Conservation (phyloP, 2,113 vertebrate species). For the Pycnonotus jocosus region DNA sequence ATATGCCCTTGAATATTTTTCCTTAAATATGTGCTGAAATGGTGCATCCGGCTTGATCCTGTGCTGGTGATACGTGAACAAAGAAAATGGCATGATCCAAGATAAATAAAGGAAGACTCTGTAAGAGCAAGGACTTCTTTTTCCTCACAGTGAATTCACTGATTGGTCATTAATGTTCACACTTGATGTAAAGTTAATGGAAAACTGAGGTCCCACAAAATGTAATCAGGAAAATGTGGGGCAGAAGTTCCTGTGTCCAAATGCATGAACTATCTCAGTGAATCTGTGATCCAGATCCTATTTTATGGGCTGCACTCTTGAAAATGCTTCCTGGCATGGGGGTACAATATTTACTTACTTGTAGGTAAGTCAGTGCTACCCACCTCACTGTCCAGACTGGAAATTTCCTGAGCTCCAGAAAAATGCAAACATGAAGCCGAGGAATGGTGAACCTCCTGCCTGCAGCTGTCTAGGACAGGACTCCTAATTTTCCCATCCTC, state of each 20-base stretch:
- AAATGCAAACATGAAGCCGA: neutral
- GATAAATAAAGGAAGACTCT: neutral
- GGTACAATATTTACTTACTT: neutral
- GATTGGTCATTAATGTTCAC: neutral
- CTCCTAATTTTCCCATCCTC: neutral
- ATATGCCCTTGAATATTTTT: neutral
- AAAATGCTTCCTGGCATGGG: neutral
- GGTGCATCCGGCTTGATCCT: neutral
- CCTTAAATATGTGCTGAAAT: neutral
- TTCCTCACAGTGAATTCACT: neutral
- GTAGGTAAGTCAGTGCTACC: neutral
- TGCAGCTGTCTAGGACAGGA: neutral
- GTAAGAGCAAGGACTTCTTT: neutral
- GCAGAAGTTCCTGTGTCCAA: neutral
- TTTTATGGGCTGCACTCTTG: neutral
- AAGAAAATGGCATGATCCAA: neutral
- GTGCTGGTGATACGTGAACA: neutral
- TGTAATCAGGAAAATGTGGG: neutral
- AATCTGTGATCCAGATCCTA: neutral
- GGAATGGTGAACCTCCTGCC: neutral
- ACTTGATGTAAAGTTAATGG: neutral
- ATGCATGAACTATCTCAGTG: neutral
- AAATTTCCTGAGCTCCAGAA: neutral
- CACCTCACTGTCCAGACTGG: neutral
- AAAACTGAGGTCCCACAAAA: neutral